phyloP scores from a whole-genome alignment of 2,797 vertebrate species.

The Myripristis murdjan region DNA sequence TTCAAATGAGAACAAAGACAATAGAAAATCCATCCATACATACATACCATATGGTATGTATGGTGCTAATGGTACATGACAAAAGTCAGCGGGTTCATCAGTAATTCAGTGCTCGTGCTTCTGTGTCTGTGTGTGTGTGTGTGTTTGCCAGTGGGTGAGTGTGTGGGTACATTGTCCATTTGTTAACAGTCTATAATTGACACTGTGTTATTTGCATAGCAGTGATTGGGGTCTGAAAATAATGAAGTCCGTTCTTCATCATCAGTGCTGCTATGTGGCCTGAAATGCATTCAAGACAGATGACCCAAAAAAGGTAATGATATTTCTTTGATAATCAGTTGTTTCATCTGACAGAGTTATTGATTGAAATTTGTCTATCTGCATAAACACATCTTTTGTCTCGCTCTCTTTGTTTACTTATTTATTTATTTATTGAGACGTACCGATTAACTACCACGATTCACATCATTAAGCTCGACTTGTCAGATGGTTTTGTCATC shows the following conservation, averaged over 20 bases:
- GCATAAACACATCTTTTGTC: conserved; percentile 44
- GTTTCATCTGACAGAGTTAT: conserved; percentile 64
- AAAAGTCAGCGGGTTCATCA: too few relatives aligned
- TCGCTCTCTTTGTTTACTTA: too few relatives aligned
- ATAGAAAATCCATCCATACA: neutral
- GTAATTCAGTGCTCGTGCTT: too few relatives aligned
- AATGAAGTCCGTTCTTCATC: conserved; percentile 24
- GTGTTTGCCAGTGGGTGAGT: neutral
- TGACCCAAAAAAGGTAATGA: conserved; percentile 45
- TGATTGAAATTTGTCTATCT: conserved; percentile 64
- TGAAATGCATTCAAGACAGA: conserved; percentile 42
- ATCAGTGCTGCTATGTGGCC: conserved; percentile 21
- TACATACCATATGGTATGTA: neutral
- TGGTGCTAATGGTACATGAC: too few relatives aligned
- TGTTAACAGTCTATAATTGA: neutral
- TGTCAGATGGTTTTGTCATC: conserved; percentile 69
- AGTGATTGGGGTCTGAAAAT: conserved; percentile 3
- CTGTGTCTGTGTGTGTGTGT: conserved; percentile 19
- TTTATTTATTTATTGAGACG: too few relatives aligned
- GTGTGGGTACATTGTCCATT: too few relatives aligned
- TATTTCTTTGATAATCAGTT: conserved; percentile 55
- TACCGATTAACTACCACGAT: conserved; percentile 68
- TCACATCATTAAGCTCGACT: conserved; percentile 71
- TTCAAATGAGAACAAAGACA: conserved; percentile 1
- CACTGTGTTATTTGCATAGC: neutral